Evolutionary conservation across 1,140 invertebrate genomes (phyloP).

Genomic region (Drosophila lowei): DNA sequence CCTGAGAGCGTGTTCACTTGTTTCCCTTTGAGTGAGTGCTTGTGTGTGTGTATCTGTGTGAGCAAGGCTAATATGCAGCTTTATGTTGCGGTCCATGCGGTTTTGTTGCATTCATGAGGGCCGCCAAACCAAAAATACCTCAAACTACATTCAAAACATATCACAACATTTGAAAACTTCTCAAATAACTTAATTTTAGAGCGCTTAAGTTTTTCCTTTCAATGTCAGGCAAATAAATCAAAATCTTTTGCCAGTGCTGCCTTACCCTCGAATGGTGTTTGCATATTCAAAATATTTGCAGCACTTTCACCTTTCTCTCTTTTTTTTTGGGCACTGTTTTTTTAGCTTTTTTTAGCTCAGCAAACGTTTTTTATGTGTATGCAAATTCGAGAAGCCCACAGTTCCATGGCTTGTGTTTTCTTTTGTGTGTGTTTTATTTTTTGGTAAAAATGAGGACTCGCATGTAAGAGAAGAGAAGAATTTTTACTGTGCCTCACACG

Average conservation of each 20-base stretch:
- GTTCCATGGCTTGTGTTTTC: not conserved
- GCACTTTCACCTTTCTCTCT: slow-evolving; percentile 17
- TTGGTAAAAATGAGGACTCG: slow-evolving; percentile 8
- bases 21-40: slow-evolving; percentile 15
- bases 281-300: slow-evolving; percentile 47
- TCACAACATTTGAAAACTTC: not conserved
- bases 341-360: slow-evolving; percentile 25
- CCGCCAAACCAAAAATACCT: too few relatives aligned
- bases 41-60: slow-evolving; percentile 22
- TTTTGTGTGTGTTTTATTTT: slow-evolving; percentile 1
- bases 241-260: slow-evolving; percentile 14
- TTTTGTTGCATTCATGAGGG: slow-evolving; percentile 1
- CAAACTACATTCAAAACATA: too few relatives aligned
- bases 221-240: slow-evolving; percentile 15
- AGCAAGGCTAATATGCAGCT: slow-evolving; percentile 39
- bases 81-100: slow-evolving; percentile 14
- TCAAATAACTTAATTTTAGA: slow-evolving; percentile 10
- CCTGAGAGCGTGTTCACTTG: slow-evolving; percentile 7
- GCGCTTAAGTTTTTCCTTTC: not conserved
- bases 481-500: slow-evolving; percentile 59
- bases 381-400: slow-evolving; percentile 19
- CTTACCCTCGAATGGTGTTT: slow-evolving; percentile 20
- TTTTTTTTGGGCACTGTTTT: slow-evolving; percentile 16
- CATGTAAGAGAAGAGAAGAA: slow-evolving; percentile 14
- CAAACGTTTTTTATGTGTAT: slow-evolving; percentile 25